Base-by-base conservation (phyloP, 2,888 invertebrate genomes). In the Callyntrura guangdongensis region DNA sequence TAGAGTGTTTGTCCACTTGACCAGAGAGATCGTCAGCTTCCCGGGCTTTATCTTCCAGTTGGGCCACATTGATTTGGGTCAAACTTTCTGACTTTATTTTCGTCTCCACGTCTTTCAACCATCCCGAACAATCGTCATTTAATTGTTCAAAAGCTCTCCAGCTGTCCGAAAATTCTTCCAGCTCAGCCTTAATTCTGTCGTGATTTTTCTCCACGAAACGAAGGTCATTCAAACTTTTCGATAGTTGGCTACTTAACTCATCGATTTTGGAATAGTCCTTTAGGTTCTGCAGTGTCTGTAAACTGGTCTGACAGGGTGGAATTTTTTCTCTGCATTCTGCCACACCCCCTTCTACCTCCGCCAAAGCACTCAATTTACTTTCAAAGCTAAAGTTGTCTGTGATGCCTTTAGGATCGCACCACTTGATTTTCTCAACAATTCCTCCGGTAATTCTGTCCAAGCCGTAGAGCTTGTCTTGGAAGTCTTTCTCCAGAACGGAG, bases 371-470 rank as follows among this genome's bases (percentile, higher is more conserved):
- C 94, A 97, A 96, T 95, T 99, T 99, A 0, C 98, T 98, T 95
- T 99, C 98, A 45, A 99, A 96, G 94, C 98, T 98, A 95, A 98
- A 99, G 95, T 97, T 97, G 94, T 99, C 99, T 94, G 98, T 98
- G 49, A 97, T 97, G 0, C 97, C 96, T 94, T 99, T 98, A 0
- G 98, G 98, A 94, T 97, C 96, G 95, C 99, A 99, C 98, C 99
- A 99, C 14, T 97, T 96, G 0, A 98, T 97, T 95, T 99, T 99
- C 94, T 99, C 99, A 92, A 97, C 97, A 93, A 97, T 97, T 0
- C 97, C 97, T 82, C 96, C 96, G 11, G 99, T 96, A 94, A 98
- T 97, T 94, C 98, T 96, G 94, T 98, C 97, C 56, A 98, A 96
- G 94, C 97, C 97, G 74, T 96, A 96, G 88, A 98, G 96, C 94